Evolutionary conservation across 2,888 invertebrate species (phyloP).

Genomic region (Scaptomyza tumidula): DNA sequence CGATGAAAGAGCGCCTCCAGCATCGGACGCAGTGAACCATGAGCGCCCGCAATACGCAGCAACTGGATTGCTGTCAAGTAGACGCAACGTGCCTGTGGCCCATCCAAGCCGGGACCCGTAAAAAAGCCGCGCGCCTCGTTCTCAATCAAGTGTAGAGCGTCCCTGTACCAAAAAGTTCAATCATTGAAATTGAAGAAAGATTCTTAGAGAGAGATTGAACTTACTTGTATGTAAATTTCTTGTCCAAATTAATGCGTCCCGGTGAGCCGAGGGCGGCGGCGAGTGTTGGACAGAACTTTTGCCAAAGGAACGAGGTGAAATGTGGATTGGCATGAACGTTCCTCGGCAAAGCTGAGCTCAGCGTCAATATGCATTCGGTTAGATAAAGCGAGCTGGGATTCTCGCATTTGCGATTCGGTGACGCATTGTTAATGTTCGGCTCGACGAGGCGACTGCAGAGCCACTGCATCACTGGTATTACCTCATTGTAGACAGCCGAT

Average conservation of each 20-base stretch:
- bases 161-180: conserved; percentile 60
- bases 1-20: conserved; percentile 96
- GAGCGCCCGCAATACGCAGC: conserved; percentile 94
- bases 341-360: conserved; percentile 93
- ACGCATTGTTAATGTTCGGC: conserved; percentile 86
- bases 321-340: conserved; percentile 93
- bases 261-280: conserved; percentile 95
- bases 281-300: conserved; percentile 95
- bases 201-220: conserved; percentile 45
- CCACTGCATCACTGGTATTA: conserved; percentile 95
- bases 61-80: conserved; percentile 95
- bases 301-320: conserved; percentile 95
- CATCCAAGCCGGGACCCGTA: conserved; percentile 87
- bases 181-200: no score
- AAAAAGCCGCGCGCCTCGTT: conserved; percentile 85
- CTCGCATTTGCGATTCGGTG: conserved; percentile 84
- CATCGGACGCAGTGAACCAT: conserved; percentile 94
- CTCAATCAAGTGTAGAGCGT: conserved; percentile 84
- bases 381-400: conserved; percentile 88
- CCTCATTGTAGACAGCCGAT: conserved; percentile 94
- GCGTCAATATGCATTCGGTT: conserved; percentile 93
- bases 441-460: conserved; percentile 93
- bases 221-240: conserved; percentile 90
- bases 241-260: conserved; percentile 88
- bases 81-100: conserved; percentile 94